These are phyloP conservation scores for Rhopalosiphum padi DNA, from an alignment of 1,140 invertebrate genomes.

Conservation along the genomic window DNA sequence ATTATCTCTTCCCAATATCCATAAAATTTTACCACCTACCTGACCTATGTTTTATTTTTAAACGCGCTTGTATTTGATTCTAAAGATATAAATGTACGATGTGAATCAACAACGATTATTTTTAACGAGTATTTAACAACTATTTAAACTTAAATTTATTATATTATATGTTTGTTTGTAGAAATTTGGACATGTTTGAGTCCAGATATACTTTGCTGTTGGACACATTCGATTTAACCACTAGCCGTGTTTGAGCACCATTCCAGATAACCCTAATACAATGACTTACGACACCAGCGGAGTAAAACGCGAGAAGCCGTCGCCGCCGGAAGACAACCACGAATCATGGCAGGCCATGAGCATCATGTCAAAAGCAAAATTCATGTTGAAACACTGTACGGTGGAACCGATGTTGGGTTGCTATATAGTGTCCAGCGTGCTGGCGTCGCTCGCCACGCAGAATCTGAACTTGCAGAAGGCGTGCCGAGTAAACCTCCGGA, in stretches of 20 bases:
- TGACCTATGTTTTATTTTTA: background rate
- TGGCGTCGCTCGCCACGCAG: slow-evolving; percentile 78
- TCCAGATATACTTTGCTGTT: too few species aligned
- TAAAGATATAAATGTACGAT: background rate
- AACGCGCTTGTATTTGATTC: background rate
- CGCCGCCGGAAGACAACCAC: background rate
- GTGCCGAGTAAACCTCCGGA: slow-evolving; percentile 79
- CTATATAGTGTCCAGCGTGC: slow-evolving; percentile 80
- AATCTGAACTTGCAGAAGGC: slow-evolving; percentile 85
- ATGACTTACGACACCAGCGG: slow-evolving; percentile 40
- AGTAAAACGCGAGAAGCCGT: background rate
- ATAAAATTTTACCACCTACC: background rate
- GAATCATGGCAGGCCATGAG: slow-evolving; percentile 50
- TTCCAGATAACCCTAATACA: background rate
- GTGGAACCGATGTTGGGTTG: slow-evolving; percentile 81
- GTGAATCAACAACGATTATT: background rate
- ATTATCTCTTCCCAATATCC: background rate
- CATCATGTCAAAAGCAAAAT: slow-evolving; percentile 62
- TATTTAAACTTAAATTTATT: background rate
- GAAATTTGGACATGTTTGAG: background rate
- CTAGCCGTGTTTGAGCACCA: too few species aligned
- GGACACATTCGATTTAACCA: background rate
- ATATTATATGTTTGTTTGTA: background rate
- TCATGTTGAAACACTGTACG: slow-evolving; percentile 70
- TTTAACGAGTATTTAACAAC: background rate